Evolutionary conservation across 2,888 invertebrate species (phyloP).

Genomic region (Strigamia transsilvanica): DNA sequence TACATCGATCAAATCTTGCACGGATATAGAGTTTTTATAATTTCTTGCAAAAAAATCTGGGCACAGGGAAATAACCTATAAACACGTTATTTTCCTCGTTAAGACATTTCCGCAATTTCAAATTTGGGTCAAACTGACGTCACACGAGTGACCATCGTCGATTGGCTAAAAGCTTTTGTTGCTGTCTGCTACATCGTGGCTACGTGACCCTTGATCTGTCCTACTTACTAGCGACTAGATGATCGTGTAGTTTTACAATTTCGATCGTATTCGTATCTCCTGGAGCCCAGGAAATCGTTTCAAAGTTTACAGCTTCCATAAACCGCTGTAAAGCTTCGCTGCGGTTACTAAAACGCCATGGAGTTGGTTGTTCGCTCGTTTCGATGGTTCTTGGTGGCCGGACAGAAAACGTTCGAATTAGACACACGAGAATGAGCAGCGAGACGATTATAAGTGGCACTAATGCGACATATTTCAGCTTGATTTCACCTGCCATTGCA

Average conservation of each 20-base stretch:
- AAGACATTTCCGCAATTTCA: no score
- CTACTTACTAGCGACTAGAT: slow-evolving; percentile 59
- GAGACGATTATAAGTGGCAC: background rate
- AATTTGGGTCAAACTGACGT: background rate
- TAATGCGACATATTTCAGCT: background rate
- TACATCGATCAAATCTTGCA: no score
- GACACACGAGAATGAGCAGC: background rate
- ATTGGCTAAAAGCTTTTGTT: background rate
- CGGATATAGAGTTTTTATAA: slow-evolving; percentile 50
- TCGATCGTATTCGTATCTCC: slow-evolving; percentile 59
- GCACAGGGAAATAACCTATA: no score
- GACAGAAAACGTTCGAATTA: background rate
- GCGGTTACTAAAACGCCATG: background rate
- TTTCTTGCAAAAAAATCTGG: background rate
- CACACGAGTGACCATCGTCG: background rate
- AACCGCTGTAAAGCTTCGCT: slow-evolving; percentile 55
- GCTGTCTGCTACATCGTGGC: background rate
- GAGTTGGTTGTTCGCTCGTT: background rate
- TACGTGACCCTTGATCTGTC: background rate
- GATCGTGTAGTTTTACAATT: slow-evolving; percentile 58
- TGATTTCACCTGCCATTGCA: background rate
- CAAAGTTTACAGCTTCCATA: slow-evolving; percentile 59
- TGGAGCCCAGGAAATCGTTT: slow-evolving; percentile 59
- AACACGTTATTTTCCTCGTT: no score
- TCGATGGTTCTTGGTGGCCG: background rate